These are phyloP conservation scores for Styela clava DNA, from an alignment of 23 tunicate genomes.

Conservation along the genomic window DNA sequence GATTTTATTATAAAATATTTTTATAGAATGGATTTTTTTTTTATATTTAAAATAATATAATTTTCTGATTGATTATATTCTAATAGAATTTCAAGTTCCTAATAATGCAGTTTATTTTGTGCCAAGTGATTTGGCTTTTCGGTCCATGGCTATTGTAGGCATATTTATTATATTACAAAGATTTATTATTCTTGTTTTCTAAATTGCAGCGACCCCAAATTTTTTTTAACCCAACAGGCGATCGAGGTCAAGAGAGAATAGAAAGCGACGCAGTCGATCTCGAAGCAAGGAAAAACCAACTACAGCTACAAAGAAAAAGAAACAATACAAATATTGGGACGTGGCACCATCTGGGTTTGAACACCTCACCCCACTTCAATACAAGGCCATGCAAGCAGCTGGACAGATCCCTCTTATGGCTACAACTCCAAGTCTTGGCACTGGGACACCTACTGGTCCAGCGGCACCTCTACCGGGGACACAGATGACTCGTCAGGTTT, in stretches of 20 bases:
- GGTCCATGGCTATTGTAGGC: too few species aligned
- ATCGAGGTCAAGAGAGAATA: slow-evolving; percentile 65
- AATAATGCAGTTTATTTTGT: too few species aligned
- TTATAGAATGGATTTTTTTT: too few species aligned
- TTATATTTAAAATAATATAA: too few species aligned
- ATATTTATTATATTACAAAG: neutral
- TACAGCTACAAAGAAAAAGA: slow-evolving; percentile 22
- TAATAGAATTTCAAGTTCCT: too few species aligned
- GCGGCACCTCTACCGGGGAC: slow-evolving; percentile 67
- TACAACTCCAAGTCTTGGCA: slow-evolving; percentile 51
- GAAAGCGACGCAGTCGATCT: slow-evolving; percentile 41
- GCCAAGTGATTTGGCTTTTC: too few species aligned
- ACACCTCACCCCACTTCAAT: slow-evolving; percentile 88
- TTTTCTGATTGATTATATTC: too few species aligned
- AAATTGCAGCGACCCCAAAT: slow-evolving; percentile 74
- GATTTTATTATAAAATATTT: too few species aligned
- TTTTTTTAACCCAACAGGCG: slow-evolving; percentile 89
- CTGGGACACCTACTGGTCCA: slow-evolving; percentile 3
- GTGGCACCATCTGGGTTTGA: slow-evolving; percentile 94
- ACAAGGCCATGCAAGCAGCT: slow-evolving; percentile 99
- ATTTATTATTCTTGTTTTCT: slow-evolving; percentile 31
- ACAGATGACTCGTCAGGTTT: slow-evolving; percentile 75
- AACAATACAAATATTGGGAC: slow-evolving; percentile 78
- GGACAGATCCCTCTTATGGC: slow-evolving; percentile 94
- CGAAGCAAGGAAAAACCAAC: neutral